Evolutionary conservation across 2,888 invertebrate genomes (phyloP), one percentile per base, ranked within the genome.

Genomic region (Troglohyphantes excavatus): DNA sequence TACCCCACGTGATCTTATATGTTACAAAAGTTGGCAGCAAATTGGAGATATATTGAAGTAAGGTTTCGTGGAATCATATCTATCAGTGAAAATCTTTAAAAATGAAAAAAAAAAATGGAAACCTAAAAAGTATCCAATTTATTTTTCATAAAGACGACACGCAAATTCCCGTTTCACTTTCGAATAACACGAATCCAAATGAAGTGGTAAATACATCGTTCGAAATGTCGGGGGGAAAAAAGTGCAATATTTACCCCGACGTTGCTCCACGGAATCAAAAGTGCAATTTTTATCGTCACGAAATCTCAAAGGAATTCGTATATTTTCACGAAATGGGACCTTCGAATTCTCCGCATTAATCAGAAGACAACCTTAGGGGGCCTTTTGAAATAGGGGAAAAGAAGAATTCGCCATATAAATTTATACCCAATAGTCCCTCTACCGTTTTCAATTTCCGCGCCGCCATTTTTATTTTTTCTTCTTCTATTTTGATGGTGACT

Each of bases 351-450:
- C 5, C 5, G n/a, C n/a, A 53, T 53, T 53, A 53, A 53, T 53
- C 53, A 53, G n/a, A 53, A 53, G n/a, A 0, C 53, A 53, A 53
- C 53, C 53, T 53, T 13, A 13, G 53, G 53, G 53, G n/a, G 53
- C 17, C n/a, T 53, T 53, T 53, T n/a, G 5, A 53, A 53, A 53
- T 53, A 68, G 11, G 17, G 26, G 27, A 26, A 26, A 27, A 17
- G 29, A 27, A 68, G 29, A 29, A 68, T 68, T 68, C 53, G n/a
- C 53, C 53, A 53, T 53, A 53, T 68, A 68, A 27, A 68, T 68
- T 68, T 68, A 68, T 68, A 68, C 13, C 68, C 68, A 3, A 23
- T n/a, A 19, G 2, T 21, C 9, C 43, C n/a, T 46, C 2, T 13
- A 9, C 43, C 72, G 13, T 72, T 72, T 72, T 43, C 46, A 43